Conservation (phyloP, 64 coral and sea anemone species). For the Montipora cactus region DNA sequence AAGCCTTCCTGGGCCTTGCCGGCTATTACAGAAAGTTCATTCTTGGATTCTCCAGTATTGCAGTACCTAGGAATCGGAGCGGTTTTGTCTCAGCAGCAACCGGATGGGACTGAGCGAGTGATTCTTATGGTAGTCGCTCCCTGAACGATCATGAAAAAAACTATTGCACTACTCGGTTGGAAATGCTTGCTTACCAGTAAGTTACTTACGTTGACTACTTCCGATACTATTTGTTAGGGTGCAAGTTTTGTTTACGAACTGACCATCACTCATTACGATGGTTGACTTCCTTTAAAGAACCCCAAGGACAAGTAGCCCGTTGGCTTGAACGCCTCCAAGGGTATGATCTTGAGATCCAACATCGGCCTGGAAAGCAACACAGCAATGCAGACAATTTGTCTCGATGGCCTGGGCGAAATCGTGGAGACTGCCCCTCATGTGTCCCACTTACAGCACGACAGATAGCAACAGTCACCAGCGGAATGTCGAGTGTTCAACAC, state of each 20-base stretch:
- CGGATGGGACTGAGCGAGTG: conserved; percentile 49
- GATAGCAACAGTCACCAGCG: too few species aligned
- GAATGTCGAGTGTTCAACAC: too few species aligned
- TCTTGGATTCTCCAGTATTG: conserved; percentile 23
- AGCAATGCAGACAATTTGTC: too few species aligned
- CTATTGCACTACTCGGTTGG: conserved; percentile 56
- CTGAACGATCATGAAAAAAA: conserved; percentile 61
- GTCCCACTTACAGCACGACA: too few species aligned
- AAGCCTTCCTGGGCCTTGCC: conserved; percentile 55
- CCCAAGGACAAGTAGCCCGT: conserved; percentile 36
- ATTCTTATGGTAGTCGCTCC: conserved; percentile 44
- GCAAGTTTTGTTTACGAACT: too few species aligned
- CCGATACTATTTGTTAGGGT: conserved; percentile 6
- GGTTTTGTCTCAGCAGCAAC: conserved; percentile 54
- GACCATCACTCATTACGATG: too few species aligned
- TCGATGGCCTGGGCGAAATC: too few species aligned
- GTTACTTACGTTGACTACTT: conserved; percentile 49
- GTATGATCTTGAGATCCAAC: conserved; percentile 43
- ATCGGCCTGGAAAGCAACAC: not conserved
- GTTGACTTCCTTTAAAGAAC: conserved; percentile 28
- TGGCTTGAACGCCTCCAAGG: conserved; percentile 45
- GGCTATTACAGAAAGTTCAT: conserved; percentile 68
- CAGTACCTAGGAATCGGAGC: conserved; percentile 33
- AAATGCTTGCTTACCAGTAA: conserved; percentile 53
- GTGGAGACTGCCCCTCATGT: too few species aligned